Conservation (phyloP, 1,140 invertebrate species). For the Macrosteles quadrilineatus region DNA sequence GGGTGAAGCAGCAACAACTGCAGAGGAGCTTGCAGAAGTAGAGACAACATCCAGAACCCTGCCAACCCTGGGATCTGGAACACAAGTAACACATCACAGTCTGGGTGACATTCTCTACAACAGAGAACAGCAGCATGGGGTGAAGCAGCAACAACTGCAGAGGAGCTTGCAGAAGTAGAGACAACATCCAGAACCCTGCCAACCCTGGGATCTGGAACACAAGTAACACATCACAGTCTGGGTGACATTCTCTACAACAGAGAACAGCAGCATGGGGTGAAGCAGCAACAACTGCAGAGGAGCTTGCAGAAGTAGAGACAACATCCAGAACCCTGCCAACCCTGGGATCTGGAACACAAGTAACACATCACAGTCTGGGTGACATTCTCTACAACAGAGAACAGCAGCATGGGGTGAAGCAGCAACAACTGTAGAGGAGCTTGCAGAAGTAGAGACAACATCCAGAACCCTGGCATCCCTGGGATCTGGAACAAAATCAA, state of each 20-base stretch:
- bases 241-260: slow-evolving; percentile 66
- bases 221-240: slow-evolving; percentile 66
- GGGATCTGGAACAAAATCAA: slow-evolving; percentile 67
- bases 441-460: slow-evolving; percentile 80
- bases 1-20: slow-evolving; percentile 65
- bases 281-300: slow-evolving; percentile 72
- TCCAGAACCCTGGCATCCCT: slow-evolving; percentile 84
- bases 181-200: slow-evolving; percentile 85
- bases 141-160: slow-evolving; percentile 66
- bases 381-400: slow-evolving; percentile 65
- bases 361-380: slow-evolving; percentile 61
- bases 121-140: slow-evolving; percentile 60
- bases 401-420: slow-evolving; percentile 57
- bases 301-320: slow-evolving; percentile 79
- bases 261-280: slow-evolving; percentile 59
- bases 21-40: slow-evolving; percentile 80
- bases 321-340: slow-evolving; percentile 83
- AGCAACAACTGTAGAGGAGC: slow-evolving; percentile 77
- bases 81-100: slow-evolving; percentile 62
- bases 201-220: slow-evolving; percentile 81
- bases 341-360: slow-evolving; percentile 75
- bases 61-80: slow-evolving; percentile 84
- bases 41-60: slow-evolving; percentile 82
- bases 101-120: slow-evolving; percentile 69
- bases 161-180: slow-evolving; percentile 79